These are phyloP conservation scores for Lasioglossum pauxillum DNA, from an alignment of 2,888 invertebrate genomes.

Conservation along the genomic window DNA sequence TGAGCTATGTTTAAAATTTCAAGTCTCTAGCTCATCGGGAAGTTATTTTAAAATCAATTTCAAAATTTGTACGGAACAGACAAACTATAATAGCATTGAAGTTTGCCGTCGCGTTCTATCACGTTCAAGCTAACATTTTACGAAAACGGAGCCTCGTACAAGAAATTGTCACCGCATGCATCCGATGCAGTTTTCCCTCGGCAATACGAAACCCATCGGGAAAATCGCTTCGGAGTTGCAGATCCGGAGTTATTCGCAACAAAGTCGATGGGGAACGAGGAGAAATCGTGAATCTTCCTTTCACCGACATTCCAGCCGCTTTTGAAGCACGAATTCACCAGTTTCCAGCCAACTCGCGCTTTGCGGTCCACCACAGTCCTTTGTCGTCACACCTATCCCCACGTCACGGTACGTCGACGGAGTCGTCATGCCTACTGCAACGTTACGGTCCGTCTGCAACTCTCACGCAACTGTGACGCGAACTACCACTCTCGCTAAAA, in stretches of 20 bases:
- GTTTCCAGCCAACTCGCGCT: neutral
- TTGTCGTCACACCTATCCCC: neutral
- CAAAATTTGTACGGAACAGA: too few relatives aligned
- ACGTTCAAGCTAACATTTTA: neutral
- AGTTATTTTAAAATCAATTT: too few relatives aligned
- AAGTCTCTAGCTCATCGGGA: too few relatives aligned
- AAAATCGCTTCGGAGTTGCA: neutral
- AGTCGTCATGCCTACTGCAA: neutral
- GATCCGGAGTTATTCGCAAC: neutral
- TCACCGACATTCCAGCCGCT: neutral
- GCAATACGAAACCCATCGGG: neutral
- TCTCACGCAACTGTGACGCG: neutral
- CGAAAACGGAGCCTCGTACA: neutral
- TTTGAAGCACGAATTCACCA: neutral
- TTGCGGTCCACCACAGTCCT: slow-evolving; percentile 3
- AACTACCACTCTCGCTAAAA: neutral
- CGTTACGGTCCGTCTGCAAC: neutral
- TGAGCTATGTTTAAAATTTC: too few relatives aligned
- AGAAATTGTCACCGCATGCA: neutral
- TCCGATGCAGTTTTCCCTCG: neutral
- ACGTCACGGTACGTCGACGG: neutral
- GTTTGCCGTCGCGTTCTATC: neutral
- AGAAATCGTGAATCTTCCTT: neutral
- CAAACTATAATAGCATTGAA: neutral
- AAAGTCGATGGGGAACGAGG: neutral